These are phyloP conservation scores for Vanessa tameamea DNA, from an alignment of 1,140 invertebrate genomes.

Conservation along the genomic window DNA sequence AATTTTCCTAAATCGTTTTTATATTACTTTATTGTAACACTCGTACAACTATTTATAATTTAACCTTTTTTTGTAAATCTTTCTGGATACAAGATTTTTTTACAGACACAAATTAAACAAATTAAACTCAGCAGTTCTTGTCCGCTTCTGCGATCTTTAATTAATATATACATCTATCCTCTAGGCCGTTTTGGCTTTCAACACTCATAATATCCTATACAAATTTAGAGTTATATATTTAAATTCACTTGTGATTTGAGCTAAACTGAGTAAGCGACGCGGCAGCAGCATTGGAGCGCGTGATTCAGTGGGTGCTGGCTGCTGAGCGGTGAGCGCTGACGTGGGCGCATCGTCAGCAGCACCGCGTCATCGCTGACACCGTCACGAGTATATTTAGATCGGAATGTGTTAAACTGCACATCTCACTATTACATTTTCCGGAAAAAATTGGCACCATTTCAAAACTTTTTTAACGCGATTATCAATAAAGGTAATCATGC, in stretches of 20 bases:
- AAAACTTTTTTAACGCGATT: conserved; percentile 34
- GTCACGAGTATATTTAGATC: conserved; percentile 74
- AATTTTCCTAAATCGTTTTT: no score
- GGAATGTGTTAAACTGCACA: conserved; percentile 69
- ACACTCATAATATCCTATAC: no score
- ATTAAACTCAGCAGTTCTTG: no score
- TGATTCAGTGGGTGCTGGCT: conserved; percentile 51
- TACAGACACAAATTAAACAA: no score
- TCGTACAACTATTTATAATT: no score
- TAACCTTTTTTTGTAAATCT: no score
- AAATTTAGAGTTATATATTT: neutral
- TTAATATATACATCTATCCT: no score
- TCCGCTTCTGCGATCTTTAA: no score
- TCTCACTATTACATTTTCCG: conserved; percentile 61
- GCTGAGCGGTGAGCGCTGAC: conserved; percentile 35
- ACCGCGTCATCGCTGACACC: conserved; percentile 59
- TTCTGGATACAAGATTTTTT: no score
- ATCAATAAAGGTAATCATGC: conserved; percentile 25
- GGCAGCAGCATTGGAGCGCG: conserved; percentile 38
- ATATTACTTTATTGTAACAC: no score
- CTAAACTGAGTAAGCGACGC: neutral
- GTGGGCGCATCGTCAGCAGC: conserved; percentile 50
- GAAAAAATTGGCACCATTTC: conserved; percentile 55
- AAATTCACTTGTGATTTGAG: neutral
- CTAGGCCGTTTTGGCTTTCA: no score